These are phyloP conservation scores for Tetanocera ferruginea DNA, from an alignment of 2,888 invertebrate species.

Conservation along the genomic window DNA sequence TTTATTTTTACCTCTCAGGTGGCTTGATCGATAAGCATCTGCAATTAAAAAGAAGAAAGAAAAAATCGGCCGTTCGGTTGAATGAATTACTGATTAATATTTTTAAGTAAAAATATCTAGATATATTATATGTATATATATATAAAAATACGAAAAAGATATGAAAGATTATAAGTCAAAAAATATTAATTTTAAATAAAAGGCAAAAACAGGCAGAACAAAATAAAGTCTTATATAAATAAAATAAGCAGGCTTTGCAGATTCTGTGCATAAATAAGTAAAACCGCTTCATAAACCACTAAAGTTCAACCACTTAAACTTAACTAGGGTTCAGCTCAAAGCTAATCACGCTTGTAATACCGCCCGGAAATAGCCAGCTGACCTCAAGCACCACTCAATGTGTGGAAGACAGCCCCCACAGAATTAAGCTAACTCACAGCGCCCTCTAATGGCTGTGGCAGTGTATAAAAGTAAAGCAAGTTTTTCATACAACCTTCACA, in stretches of 20 bases:
- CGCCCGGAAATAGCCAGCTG: no score
- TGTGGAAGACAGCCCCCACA: background rate
- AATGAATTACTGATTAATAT: constrained; percentile 30
- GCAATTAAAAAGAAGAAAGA: constrained; percentile 77
- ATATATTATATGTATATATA: background rate
- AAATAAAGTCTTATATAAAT: background rate
- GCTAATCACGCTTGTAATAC: constrained; percentile 1
- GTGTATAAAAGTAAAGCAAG: background rate
- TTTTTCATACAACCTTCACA: background rate
- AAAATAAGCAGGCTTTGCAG: background rate
- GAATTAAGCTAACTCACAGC: constrained; percentile 9
- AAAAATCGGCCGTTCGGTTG: constrained; percentile 46
- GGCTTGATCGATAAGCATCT: constrained; percentile 83
- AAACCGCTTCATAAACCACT: background rate
- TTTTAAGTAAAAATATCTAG: background rate
- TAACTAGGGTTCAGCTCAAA: background rate
- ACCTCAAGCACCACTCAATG: background rate
- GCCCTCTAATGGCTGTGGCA: background rate
- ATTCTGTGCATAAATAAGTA: background rate
- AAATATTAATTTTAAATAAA: background rate
- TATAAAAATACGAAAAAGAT: background rate
- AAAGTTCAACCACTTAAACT: background rate
- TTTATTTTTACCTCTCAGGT: constrained; percentile 76
- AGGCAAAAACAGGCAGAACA: no score
- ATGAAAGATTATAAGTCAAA: no score